Evolutionary conservation across 2,797 vertebrate species (phyloP).

Genomic region (Eulemur coronatus): DNA sequence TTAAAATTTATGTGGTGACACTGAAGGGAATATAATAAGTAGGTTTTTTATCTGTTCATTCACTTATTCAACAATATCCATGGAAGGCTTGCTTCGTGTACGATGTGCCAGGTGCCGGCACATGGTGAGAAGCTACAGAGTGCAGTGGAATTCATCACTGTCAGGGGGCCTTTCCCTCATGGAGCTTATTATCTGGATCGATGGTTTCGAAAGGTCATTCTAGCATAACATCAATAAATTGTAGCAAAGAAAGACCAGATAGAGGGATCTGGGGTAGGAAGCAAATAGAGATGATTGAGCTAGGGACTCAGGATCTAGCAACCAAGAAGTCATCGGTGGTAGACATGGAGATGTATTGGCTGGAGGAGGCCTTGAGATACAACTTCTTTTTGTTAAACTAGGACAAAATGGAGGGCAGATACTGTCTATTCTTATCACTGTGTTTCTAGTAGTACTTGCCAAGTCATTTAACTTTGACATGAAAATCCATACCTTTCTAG

Average conservation of each 20-base stretch:
- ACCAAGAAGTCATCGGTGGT: not conserved
- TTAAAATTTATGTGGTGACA: not conserved
- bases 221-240: conserved; percentile 2
- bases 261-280: not conserved
- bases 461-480: not conserved
- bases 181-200: conserved; percentile 63
- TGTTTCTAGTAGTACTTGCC: not conserved
- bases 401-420: not conserved
- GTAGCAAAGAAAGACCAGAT: not conserved
- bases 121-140: not conserved
- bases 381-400: not conserved
- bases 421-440: not conserved
- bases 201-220: conserved; percentile 52
- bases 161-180: conserved; percentile 12
- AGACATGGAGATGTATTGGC: not conserved
- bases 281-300: not conserved
- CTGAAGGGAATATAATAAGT: not conserved
- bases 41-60: not conserved
- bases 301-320: not conserved
- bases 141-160: conserved; percentile 8
- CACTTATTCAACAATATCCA: not conserved
- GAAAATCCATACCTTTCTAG: not conserved
- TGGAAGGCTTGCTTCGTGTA: not conserved
- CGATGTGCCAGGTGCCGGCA: not conserved
- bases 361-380: not conserved